Evolutionary conservation across 2,888 invertebrate genomes (phyloP).

Genomic region (Acleris sparsana): DNA sequence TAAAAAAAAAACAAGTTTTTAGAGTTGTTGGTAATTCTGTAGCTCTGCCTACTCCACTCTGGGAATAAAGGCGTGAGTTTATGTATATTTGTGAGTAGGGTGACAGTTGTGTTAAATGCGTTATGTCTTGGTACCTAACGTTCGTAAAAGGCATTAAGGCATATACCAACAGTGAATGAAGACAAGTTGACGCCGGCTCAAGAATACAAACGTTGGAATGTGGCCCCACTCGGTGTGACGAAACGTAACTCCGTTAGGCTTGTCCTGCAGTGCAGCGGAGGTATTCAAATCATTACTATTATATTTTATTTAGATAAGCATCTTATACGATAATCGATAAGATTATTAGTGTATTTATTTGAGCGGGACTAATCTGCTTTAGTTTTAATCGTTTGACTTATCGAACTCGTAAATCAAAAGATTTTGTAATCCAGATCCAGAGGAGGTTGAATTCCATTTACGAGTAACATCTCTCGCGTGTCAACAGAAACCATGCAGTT

Average conservation of each 20-base stretch:
- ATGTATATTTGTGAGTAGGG: no score
- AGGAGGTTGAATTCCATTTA: no score
- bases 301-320: slow-evolving; percentile 35
- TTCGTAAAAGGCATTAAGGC: slow-evolving; percentile 13
- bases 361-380: slow-evolving; percentile 22
- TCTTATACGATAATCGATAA: slow-evolving; percentile 28
- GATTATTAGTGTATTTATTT: slow-evolving; percentile 24
- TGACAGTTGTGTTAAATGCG: no score
- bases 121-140: no score
- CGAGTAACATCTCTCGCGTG: no score
- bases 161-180: slow-evolving; percentile 46
- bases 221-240: slow-evolving; percentile 53
- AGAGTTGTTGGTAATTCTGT: no score
- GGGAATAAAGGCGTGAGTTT: no score
- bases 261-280: slow-evolving; percentile 33
- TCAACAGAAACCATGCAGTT: no score
- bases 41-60: no score
- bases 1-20: no score
- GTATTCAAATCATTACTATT: slow-evolving; percentile 31
- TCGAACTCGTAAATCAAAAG: neutral
- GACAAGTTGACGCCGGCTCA: slow-evolving; percentile 54
- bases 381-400: neutral
- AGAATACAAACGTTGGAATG: slow-evolving; percentile 56
- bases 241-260: slow-evolving; percentile 52
- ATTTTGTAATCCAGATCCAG: neutral